Evolutionary conservation across 1,140 invertebrate genomes (phyloP), one percentile per base, ranked within the genome.

Genomic region (Amyelois transitella): DNA sequence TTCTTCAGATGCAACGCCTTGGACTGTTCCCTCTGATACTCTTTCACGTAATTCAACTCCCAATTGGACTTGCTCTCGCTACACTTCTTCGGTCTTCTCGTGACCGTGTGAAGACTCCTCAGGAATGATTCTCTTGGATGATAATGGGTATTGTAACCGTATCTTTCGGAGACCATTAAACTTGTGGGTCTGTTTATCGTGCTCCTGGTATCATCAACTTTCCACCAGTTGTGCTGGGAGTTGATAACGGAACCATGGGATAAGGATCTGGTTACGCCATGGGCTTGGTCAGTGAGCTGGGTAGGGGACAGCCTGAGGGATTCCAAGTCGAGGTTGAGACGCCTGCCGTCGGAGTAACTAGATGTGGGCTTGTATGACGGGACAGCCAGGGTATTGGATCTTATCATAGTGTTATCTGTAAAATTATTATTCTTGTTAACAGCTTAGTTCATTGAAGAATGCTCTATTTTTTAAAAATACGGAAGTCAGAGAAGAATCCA

Each of bases 331-430:
- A 86, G 64, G 47, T 88, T 86, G 28, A 88, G 51, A 18, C 68
- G 77, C 5, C 84, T 69, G 18, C 80, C 75, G 22, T 71, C 76
- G 2, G 78, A 70, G 52, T 77, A 82, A 58, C 75, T 82, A 20
- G 80, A 70, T 53, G 76, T 73, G 45, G 82, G 85, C 59, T 86
- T 88, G 58, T 86, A 87, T 86, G 81, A 81, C 48, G 86, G 85
- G 51, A 89, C 86, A 90, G 57, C 92, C 88, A 75, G 90, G 73
- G 76, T 93, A 90, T 77, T 92, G 89, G 80, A 92, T 85, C 55
- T 81, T 82, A 88, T 81, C 85, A 87, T 87, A 75, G 82, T 88
- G 79, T 84, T 71, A 58, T 87, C 84, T 87, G 77, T 6, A 75
- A 79, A 49, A 62, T 22, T 58, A 52, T 55, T 44, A 38, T 12